phyloP scores from a whole-genome alignment of 2,113 vertebrate species.

The Scomber japonicus region DNA sequence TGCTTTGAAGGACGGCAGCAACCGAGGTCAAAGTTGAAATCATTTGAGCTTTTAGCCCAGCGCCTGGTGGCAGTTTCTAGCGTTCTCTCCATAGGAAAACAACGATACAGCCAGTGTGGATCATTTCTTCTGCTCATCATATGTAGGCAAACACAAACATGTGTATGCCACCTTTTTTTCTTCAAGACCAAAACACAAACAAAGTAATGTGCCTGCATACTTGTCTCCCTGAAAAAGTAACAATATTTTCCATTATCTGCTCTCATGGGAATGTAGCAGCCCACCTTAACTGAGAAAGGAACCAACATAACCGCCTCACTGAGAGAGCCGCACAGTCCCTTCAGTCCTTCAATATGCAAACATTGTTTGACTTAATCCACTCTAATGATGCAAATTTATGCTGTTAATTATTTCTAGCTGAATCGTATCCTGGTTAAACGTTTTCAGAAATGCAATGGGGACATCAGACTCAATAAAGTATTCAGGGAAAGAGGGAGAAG shows the following conservation, averaged over 20 bases:
- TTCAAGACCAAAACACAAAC: not conserved
- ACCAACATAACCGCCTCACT: constrained; percentile 22
- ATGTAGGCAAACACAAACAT: not conserved
- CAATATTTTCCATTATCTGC: not conserved
- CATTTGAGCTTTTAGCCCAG: too few relatives aligned
- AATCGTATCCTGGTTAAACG: constrained; percentile 69
- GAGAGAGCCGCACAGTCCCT: constrained; percentile 40
- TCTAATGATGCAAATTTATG: constrained; percentile 84
- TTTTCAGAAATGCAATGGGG: constrained; percentile 69
- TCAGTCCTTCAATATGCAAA: constrained; percentile 67
- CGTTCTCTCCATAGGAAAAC: too few relatives aligned
- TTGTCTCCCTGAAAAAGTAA: constrained; percentile 15
- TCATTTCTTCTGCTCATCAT: too few relatives aligned
- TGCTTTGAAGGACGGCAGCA: too few relatives aligned
- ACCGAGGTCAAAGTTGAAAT: too few relatives aligned
- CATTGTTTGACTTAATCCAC: constrained; percentile 77
- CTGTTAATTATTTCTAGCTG: constrained; percentile 79
- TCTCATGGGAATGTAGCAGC: constrained; percentile 20
- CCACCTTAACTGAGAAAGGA: constrained; percentile 36
- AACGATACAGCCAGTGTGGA: too few relatives aligned
- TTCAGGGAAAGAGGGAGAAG: constrained; percentile 36
- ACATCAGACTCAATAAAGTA: constrained; percentile 68
- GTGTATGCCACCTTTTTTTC: not conserved
- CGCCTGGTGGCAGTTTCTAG: too few relatives aligned
- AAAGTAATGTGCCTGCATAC: not conserved